Conservation (phyloP, 2,113 vertebrate genomes). For the Psephotus haematonotus region DNA sequence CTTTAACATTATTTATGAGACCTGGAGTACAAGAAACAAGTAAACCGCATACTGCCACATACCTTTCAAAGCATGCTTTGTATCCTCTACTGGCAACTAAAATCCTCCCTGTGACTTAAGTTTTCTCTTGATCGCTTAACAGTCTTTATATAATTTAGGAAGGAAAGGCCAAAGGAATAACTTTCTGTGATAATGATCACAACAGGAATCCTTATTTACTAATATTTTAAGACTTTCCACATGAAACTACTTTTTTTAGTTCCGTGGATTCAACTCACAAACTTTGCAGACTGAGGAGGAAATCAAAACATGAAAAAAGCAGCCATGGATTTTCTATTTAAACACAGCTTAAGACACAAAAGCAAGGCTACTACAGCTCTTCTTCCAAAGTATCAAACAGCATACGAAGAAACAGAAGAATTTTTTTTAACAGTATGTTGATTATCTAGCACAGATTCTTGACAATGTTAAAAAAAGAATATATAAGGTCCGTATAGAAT, state of each 20-base stretch:
- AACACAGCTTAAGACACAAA: background rate
- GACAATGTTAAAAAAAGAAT: background rate
- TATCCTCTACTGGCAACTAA: background rate
- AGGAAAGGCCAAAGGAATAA: background rate
- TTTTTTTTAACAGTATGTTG: background rate
- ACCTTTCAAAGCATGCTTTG: background rate
- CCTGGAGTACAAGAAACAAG: background rate
- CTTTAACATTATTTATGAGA: background rate
- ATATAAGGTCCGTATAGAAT: background rate
- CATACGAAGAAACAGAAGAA: background rate
- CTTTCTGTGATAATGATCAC: background rate
- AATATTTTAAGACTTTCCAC: background rate
- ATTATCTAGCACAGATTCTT: background rate
- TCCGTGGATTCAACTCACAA: background rate
- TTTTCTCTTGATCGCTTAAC: background rate
- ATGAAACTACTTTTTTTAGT: background rate
- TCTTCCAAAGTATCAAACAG: background rate
- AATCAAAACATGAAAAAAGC: background rate
- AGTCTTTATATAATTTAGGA: background rate
- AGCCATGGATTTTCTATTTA: background rate
- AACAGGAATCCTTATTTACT: background rate
- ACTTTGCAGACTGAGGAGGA: background rate
- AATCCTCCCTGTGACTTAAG: background rate
- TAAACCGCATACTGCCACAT: background rate
- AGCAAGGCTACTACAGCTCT: background rate